Evolutionary conservation across 2,113 vertebrate genomes (phyloP).

Genomic region (Lagenorhynchus albirostris): DNA sequence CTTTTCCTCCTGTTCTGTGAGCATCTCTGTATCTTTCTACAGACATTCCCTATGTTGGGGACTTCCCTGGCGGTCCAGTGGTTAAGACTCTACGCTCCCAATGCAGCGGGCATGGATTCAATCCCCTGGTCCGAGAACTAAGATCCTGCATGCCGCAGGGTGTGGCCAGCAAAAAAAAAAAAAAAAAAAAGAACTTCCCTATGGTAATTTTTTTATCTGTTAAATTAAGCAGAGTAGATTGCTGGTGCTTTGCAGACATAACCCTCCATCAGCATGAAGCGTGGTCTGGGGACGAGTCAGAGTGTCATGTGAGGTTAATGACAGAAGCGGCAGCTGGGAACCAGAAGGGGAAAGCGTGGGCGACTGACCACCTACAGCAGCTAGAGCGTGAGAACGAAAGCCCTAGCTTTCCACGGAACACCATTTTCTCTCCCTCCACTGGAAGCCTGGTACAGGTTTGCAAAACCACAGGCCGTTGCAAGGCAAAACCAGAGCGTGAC

Average conservation of each 20-base stretch:
- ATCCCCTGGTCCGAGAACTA: too few relatives aligned
- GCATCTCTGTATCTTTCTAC: neutral
- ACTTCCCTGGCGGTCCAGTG: too few relatives aligned
- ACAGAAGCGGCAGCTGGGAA: neutral
- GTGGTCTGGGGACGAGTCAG: neutral
- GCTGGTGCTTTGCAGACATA: neutral
- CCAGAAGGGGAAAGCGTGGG: neutral
- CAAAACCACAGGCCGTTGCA: rapidly evolving
- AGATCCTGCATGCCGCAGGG: too few relatives aligned
- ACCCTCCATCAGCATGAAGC: neutral
- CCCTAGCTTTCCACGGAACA: too few relatives aligned
- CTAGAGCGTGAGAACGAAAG: rapidly evolving
- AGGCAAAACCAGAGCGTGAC: neutral
- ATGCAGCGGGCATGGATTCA: too few relatives aligned
- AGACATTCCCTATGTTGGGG: neutral
- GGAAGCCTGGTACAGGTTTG: neutral
- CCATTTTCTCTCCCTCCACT: neutral
- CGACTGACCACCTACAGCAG: rapidly evolving
- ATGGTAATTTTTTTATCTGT: neutral
- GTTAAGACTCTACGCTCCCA: too few relatives aligned
- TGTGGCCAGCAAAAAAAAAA: neutral
- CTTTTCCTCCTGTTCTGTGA: neutral
- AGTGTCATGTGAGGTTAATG: rapidly evolving
- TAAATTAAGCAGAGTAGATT: neutral
- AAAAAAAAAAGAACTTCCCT: neutral